Evolutionary conservation across 37 sponge, comb jelly and placozoan genomes (phyloP), one percentile per base, ranked within the genome.

Genomic region (Eunapius fragilis): DNA sequence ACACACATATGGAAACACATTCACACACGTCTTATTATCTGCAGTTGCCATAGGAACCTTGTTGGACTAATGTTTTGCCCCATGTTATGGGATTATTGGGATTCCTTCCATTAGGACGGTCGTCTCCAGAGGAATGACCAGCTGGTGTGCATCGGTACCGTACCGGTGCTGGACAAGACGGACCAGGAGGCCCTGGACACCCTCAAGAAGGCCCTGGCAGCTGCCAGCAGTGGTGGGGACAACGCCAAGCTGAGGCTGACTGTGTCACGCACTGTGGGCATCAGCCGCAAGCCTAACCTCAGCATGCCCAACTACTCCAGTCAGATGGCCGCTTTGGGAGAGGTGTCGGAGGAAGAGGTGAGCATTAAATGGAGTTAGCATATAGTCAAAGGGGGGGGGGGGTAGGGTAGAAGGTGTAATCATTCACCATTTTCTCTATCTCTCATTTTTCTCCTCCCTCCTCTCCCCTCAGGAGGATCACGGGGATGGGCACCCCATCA

Each of bases 111-210:
- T 11, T 11, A 58, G 92, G 95, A 96, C 47, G 95, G 95, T 0
- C 72, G 89, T 17, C 84, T 96, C 47, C 58, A 49, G 31, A 84
- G 76, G 31, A 81, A 85, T 75, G 97, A 96, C 67, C 97, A 92
- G 75, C 25, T 96, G 25, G 73, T 96, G 76, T 82, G 78, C 4
- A 77, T 94, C 25, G 94, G 94, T 70, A 70, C 81, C 3, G 79
- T 90, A 71, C 58, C 71, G 0, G 73, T 96, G 74, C 67, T 86
- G 37, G 87, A 88, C 14, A 77, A 82, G 74, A 71, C 86, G 25
- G 92, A 96, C 83, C 72, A 67, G 19, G 86, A 89, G 25, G 97
- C 97, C 6, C 68, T 94, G 86, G 91, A 94, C 36, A 87, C 83
- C 0, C 88, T 96, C 24, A 86, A 88, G 49, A 81, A 78, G 27